Conservation (phyloP, 64 coral and sea anemone genomes). For the Hydrozoanthus tunicans region DNA sequence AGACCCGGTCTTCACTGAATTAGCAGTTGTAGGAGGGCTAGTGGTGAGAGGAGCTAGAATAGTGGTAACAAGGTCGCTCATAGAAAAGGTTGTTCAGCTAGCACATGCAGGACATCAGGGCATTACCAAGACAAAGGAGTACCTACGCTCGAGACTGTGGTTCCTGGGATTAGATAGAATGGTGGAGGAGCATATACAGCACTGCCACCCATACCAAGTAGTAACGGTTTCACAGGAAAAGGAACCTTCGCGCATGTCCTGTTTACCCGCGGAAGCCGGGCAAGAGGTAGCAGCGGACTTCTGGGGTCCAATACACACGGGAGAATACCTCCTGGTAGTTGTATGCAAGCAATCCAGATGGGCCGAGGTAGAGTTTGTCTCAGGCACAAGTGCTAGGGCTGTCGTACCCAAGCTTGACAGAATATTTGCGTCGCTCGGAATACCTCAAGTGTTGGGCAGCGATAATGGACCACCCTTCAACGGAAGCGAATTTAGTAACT, state of each 20-base stretch:
- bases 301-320: slow-evolving; percentile 30
- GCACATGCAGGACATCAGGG: slow-evolving; percentile 14
- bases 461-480: slow-evolving; percentile 16
- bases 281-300: slow-evolving; percentile 39
- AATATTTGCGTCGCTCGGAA: slow-evolving; percentile 42
- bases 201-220: slow-evolving; percentile 54
- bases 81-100: not conserved
- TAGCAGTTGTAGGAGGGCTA: slow-evolving; percentile 10
- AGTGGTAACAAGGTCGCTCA: not conserved
- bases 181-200: slow-evolving; percentile 23
- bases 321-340: slow-evolving; percentile 47
- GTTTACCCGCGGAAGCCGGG: not conserved
- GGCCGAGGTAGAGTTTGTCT: slow-evolving; percentile 52
- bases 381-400: slow-evolving; percentile 4
- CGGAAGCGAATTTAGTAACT: slow-evolving; percentile 44
- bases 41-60: slow-evolving; percentile 6
- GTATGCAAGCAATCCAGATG: slow-evolving; percentile 58
- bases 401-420: slow-evolving; percentile 21
- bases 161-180: slow-evolving; percentile 41
- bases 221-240: slow-evolving; percentile 21
- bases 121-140: slow-evolving; percentile 21
- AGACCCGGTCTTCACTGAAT: slow-evolving; percentile 11
- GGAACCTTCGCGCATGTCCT: slow-evolving; percentile 23
- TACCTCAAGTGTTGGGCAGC: slow-evolving; percentile 4
- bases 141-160: slow-evolving; percentile 16